phyloP scores from a whole-genome alignment of 1,140 invertebrate genomes.

The Drosophila grimshawi region DNA sequence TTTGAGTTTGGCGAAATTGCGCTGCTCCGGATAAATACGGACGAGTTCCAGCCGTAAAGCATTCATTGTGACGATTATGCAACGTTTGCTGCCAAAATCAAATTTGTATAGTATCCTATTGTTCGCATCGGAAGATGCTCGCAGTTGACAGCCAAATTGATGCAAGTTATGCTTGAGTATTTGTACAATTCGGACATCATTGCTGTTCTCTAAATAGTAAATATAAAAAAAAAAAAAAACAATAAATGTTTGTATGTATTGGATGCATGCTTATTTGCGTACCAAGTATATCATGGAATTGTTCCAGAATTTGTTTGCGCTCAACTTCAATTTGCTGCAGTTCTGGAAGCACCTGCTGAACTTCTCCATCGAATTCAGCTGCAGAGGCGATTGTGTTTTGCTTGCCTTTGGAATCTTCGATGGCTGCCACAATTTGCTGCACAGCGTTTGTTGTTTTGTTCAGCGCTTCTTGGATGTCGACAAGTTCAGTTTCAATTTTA shows the following conservation, averaged over 20 bases:
- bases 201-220: neutral
- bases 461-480: neutral
- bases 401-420: neutral
- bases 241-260: neutral
- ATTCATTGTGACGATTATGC: neutral
- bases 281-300: neutral
- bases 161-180: neutral
- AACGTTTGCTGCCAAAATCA: constrained; percentile 1
- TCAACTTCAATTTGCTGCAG: constrained; percentile 2
- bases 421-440: neutral
- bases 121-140: neutral
- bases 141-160: constrained; percentile 14
- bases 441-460: neutral
- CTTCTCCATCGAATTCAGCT: neutral
- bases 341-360: neutral
- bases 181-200: neutral
- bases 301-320: neutral
- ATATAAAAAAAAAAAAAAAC: neutral
- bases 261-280: no score
- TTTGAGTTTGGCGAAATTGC: constrained; percentile 13
- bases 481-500: neutral
- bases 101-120: constrained; percentile 14
- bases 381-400: neutral
- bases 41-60: neutral
- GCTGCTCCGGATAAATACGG: constrained; percentile 10